Evolutionary conservation across 2,113 vertebrate genomes (phyloP).

Genomic region (Lepus europaeus): DNA sequence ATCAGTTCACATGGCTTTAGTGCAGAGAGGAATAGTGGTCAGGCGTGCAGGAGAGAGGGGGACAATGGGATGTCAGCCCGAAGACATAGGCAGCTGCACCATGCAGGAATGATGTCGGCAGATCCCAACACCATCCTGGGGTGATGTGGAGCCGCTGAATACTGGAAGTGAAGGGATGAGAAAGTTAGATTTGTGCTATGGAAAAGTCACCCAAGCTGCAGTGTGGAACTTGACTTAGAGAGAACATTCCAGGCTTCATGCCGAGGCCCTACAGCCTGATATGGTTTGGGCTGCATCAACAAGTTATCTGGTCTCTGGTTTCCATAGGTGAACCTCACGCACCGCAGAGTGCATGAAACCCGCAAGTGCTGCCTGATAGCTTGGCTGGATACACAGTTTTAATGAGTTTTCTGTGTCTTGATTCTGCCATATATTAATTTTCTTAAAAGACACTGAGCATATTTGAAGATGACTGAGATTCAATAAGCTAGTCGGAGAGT

Average conservation of each 20-base stretch:
- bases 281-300: background rate
- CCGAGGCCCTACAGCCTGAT: background rate
- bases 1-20: background rate
- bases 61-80: no score
- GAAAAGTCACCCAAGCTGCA: background rate
- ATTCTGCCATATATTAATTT: conserved; percentile 48
- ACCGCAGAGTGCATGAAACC: conserved; percentile 14
- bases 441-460: conserved; percentile 47
- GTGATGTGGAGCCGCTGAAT: background rate
- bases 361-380: conserved; percentile 25
- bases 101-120: no score
- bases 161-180: background rate
- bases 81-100: background rate
- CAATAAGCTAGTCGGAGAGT: conserved; percentile 36
- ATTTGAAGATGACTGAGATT: conserved; percentile 57
- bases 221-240: background rate
- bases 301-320: background rate
- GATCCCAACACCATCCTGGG: background rate
- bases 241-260: background rate
- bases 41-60: fast-evolving
- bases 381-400: background rate
- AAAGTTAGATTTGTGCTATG: background rate
- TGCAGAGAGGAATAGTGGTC: background rate
- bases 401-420: conserved; percentile 46
- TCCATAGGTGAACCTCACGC: background rate